Percentiles rank a stretch among this genome's conserved stretches.
Evolutionary conservation across 2,113 vertebrate genomes (phyloP).

Genomic region (Ammodramus savannarum): DNA sequence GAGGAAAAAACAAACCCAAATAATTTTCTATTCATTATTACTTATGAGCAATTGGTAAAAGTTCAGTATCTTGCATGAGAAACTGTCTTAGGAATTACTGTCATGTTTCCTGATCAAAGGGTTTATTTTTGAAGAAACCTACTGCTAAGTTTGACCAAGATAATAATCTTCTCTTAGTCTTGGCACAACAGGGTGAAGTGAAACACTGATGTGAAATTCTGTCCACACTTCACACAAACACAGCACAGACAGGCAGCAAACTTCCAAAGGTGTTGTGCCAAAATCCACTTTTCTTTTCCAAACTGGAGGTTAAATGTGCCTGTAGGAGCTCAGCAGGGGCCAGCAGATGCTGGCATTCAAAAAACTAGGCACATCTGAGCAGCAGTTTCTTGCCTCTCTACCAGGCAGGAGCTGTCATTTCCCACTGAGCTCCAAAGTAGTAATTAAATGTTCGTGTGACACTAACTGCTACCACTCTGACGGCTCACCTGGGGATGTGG

Average conservation of each 20-base stretch:
- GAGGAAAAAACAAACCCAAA: background rate
- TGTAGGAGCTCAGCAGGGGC: slow-evolving; percentile 6
- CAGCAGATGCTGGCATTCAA: background rate
- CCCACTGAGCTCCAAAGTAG: background rate
- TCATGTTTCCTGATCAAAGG: slow-evolving; percentile 12
- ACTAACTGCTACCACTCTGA: background rate
- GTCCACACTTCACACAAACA: background rate
- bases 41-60: background rate
- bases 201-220: slow-evolving; percentile 28
- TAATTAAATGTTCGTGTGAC: background rate
- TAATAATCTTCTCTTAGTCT: slow-evolving; percentile 24
- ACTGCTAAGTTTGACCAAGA: background rate
- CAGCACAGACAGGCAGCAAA: background rate
- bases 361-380: background rate
- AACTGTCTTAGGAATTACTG: slow-evolving; percentile 10
- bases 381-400: background rate
- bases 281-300: slow-evolving; percentile 18
- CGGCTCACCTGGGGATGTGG: accelerated
- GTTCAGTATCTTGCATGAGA: background rate
- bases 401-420: background rate
- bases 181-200: background rate
- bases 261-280: slow-evolving; percentile 28
- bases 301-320: slow-evolving; percentile 38
- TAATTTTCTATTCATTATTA: background rate
- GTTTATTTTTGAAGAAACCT: slow-evolving; percentile 11